Base-by-base conservation (phyloP, 2,113 vertebrate genomes). In the Otolemur garnettii region DNA sequence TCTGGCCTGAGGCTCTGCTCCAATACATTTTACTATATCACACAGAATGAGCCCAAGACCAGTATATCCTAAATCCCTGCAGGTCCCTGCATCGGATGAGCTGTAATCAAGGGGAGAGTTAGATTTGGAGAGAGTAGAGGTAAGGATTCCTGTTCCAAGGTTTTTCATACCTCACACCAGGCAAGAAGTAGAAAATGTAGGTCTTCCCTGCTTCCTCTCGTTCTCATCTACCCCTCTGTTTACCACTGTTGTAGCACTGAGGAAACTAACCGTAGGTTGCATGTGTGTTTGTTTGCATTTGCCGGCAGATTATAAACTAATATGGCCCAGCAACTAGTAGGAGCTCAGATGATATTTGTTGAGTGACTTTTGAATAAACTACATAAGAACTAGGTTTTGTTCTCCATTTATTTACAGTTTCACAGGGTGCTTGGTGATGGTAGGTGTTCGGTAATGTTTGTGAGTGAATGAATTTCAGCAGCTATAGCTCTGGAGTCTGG, bases 11-110 rank as follows among this genome's bases (percentile, higher is more conserved):
- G 83, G 83, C 75, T 21, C 64, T 18, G 15, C 77, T 90, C 94
- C 38, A 87, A 3, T 62, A 84, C 60, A 79, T 92, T 79, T 94
- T 81, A 92, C 68, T 83, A n/a, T 35, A 84, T 64, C 53, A 8
- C 55, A 42, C 55, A 83, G 95, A 62, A 86, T 10, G 87, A 79
- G 57, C 78, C 57, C 10, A 50, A 90, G 86, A 35, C 57, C 71
- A 79, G 80, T 33, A 17, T 15, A 62, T 38, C 86, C 66, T 38
- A 57, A 85, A 42, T 84, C 75, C 77, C 30, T 38, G 15, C 28
- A 87, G 87, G 78, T 74, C 72, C 45, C 81, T 91, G 53, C n/a
- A 79, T 88, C 77, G 33, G 74, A 60, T 66, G 91, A 89, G 38
- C 85, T 82, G 60, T 74, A 83, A 90, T 64, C 18, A 60, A 86